Evolutionary conservation across 2,797 vertebrate species (phyloP).

Genomic region (Meda fulgida): DNA sequence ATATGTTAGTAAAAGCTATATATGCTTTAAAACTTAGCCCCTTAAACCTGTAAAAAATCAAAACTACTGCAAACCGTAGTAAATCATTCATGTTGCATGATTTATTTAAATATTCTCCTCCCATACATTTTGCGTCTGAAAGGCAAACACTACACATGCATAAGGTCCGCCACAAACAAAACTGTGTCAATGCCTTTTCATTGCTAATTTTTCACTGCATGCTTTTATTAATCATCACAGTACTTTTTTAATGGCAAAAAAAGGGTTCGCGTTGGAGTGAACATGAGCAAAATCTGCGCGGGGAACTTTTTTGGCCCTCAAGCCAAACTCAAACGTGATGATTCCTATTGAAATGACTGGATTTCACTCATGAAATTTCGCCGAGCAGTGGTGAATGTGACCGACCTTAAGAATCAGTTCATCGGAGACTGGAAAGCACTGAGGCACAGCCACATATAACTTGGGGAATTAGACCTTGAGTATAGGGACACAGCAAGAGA

Average conservation of each 20-base stretch:
- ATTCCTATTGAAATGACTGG: neutral
- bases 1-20: neutral
- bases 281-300: neutral
- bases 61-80: neutral
- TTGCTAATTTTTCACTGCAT: neutral
- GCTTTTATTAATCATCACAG: neutral
- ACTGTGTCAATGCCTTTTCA: neutral
- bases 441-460: neutral
- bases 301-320: neutral
- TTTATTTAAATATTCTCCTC: neutral
- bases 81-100: neutral
- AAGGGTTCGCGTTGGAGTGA: neutral
- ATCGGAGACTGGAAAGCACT: neutral
- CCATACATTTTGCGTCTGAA: neutral
- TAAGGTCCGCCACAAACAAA: neutral
- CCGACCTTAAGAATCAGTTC: neutral
- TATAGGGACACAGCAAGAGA: conserved; percentile 23
- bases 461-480: conserved; percentile 31
- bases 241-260: neutral
- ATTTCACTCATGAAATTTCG: neutral
- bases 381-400: neutral
- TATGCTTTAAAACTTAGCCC: neutral
- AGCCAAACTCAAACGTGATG: neutral
- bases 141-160: neutral
- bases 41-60: neutral